These are phyloP conservation scores for Kryptopterus vitreolus DNA, from an alignment of 2,797 vertebrate genomes.

Conservation along the genomic window DNA sequence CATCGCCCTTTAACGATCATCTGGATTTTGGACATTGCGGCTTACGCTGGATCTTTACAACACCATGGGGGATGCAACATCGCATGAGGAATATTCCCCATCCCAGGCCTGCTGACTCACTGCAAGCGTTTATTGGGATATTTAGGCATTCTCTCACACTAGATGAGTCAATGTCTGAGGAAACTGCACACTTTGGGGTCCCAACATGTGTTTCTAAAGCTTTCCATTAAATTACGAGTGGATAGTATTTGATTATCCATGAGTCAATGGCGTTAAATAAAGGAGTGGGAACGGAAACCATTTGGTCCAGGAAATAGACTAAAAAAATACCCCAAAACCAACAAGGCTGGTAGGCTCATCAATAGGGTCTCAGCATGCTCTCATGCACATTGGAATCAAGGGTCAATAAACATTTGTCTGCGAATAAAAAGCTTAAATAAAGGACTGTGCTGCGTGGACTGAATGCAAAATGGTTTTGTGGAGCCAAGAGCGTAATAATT, in stretches of 20 bases:
- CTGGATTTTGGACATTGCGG: slow-evolving; percentile 13
- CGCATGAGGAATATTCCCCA: slow-evolving; percentile 24
- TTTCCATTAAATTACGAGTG: slow-evolving; percentile 41
- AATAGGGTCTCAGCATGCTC: slow-evolving; percentile 27
- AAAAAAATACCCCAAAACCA: slow-evolving; percentile 28
- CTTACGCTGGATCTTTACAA: background rate
- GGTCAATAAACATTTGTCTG: slow-evolving; percentile 40
- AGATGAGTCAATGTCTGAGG: slow-evolving; percentile 70
- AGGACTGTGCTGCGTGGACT: slow-evolving; percentile 17
- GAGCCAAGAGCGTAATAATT: background rate
- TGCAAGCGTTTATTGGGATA: slow-evolving; percentile 55
- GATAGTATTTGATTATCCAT: slow-evolving; percentile 43
- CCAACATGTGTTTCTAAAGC: slow-evolving; percentile 46
- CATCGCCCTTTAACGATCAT: slow-evolving; percentile 6
- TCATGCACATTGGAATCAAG: background rate
- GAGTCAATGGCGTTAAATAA: slow-evolving; percentile 38
- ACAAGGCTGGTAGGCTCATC: slow-evolving; percentile 38
- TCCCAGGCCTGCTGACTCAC: slow-evolving; percentile 60
- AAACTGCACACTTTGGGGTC: slow-evolving; percentile 53
- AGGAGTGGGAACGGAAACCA: slow-evolving; percentile 34
- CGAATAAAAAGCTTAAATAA: slow-evolving; percentile 31
- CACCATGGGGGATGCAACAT: slow-evolving; percentile 3
- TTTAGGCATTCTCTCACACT: slow-evolving; percentile 60
- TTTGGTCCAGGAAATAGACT: slow-evolving; percentile 44
- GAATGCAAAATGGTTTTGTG: slow-evolving; percentile 5